Evolutionary conservation across 92 coral and sea anemone genomes (phyloP).

Genomic region (Muricea muricata): DNA sequence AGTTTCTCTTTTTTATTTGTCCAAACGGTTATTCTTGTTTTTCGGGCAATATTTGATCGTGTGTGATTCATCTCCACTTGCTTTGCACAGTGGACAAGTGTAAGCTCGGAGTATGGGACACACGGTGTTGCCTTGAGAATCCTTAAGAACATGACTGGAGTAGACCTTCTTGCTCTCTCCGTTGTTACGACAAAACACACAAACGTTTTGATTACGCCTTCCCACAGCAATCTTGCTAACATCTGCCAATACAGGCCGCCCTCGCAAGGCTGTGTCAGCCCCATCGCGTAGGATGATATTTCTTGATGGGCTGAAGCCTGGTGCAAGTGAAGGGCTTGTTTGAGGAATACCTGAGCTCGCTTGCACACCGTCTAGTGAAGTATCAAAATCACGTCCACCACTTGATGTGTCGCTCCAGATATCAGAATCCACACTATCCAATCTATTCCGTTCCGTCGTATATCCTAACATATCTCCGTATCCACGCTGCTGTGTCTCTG

Average conservation of each 20-base stretch:
- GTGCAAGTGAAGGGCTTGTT: conserved; percentile 83
- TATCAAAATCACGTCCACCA: conserved; percentile 83
- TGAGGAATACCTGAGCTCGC: conserved; percentile 63
- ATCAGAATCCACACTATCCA: conserved; percentile 96
- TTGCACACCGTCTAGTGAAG: conserved; percentile 69
- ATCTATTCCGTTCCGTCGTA: conserved; percentile 82
- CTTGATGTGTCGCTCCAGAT: conserved; percentile 91
- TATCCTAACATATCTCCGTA: conserved; percentile 68
- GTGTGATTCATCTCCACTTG: conserved; percentile 95
- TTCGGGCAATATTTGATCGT: conserved; percentile 99
- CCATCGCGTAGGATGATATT: conserved; percentile 54
- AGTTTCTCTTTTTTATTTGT: conserved; percentile 23
- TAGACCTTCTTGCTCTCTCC: conserved; percentile 99
- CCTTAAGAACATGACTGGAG: conserved; percentile 91
- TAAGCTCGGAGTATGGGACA: conserved; percentile 98
- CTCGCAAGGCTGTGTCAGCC: conserved; percentile 63
- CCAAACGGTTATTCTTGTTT: conserved; percentile 77
- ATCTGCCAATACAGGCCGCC: conserved; percentile 16
- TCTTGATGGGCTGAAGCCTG: conserved; percentile 74
- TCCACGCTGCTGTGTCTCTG: conserved; percentile 68
- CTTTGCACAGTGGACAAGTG: conserved; percentile 98
- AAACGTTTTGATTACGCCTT: conserved; percentile 92
- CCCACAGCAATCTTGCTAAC: conserved; percentile 26
- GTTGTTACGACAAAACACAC: conserved; percentile 99
- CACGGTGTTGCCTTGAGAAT: conserved; percentile 93